These are phyloP conservation scores for Nesidiocoris tenuis DNA, from an alignment of 2,888 invertebrate genomes.

Conservation along the genomic window DNA sequence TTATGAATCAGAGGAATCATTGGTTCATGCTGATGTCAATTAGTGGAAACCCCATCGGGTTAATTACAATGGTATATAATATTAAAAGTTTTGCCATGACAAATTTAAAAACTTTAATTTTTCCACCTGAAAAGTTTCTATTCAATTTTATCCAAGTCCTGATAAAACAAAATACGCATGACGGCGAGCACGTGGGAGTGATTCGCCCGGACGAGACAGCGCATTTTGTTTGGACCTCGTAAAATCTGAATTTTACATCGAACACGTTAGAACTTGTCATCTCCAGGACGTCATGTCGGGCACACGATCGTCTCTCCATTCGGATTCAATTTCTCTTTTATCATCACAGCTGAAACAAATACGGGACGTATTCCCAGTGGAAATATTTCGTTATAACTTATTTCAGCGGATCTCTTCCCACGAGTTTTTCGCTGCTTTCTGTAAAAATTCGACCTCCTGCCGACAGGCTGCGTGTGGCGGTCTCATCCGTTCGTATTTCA, in stretches of 20 bases:
- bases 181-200: neutral
- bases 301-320: neutral
- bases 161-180: too few relatives aligned
- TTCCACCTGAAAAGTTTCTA: too few relatives aligned
- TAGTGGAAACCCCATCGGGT: too few relatives aligned
- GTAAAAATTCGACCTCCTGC: neutral
- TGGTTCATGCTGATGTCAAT: too few relatives aligned
- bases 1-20: too few relatives aligned
- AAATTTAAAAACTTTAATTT: too few relatives aligned
- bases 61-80: too few relatives aligned
- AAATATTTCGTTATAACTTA: neutral
- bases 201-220: neutral
- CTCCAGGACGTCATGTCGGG: neutral
- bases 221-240: neutral
- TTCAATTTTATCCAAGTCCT: too few relatives aligned
- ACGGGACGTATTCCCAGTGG: neutral
- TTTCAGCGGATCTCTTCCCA: neutral
- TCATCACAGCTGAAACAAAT: neutral
- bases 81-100: too few relatives aligned
- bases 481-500: neutral
- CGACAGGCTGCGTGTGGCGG: neutral
- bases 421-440: neutral
- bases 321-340: neutral
- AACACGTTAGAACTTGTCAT: neutral
- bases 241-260: neutral